Evolutionary conservation across 2,888 invertebrate species (phyloP), one percentile per base, ranked within the genome.

Genomic region (Cancer borealis): DNA sequence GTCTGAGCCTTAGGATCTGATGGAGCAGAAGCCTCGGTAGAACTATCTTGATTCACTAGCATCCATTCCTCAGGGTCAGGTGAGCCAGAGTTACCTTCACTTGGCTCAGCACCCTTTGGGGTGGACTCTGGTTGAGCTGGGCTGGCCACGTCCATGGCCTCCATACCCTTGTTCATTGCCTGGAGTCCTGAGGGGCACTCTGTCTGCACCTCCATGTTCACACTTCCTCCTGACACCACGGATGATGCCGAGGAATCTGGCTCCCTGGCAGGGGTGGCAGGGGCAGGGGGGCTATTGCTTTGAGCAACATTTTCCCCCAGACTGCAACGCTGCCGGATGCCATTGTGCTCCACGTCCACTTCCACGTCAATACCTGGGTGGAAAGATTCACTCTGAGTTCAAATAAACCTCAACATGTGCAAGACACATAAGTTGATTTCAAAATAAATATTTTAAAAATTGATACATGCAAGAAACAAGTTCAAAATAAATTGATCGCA

Each of bases 51-150:
- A 54, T 91, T 95, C 45, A 95, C 95, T 30, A 95, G 49, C 8
- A 84, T 95, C 95, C 95, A 95, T 30, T 95, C 95, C 49, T 95
- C 95, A 21, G 66, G 91, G 14, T 95, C 95, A 54, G 94, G 92
- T 12, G 94, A 88, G 21, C 26, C 30, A 49, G 73, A 49, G 10
- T 93, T 91, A 6, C 54, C 91, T 30, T 89, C 93, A 60, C 60
- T 88, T 5, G 88, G 79, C 12, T 30, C 73, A 21, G 30, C 89
- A 45, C 89, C 89, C 6, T 26, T n/a, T 3, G 10, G 73, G 17
- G 21, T 88, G 39, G 47, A 47, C n/a, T 45, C 21, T 12, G 60
- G 54, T 49, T 39, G 89, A 30, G 92, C 84, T 90, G 94, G 94
- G 73, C 94, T 94, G 87, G 91, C 26, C 4, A 94, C 92, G 49